A percentile compares a stretch with the other conserved stretches of the same genome.
Conservation (phyloP, 1,140 invertebrate genomes). For the Liolophura sinensis region DNA sequence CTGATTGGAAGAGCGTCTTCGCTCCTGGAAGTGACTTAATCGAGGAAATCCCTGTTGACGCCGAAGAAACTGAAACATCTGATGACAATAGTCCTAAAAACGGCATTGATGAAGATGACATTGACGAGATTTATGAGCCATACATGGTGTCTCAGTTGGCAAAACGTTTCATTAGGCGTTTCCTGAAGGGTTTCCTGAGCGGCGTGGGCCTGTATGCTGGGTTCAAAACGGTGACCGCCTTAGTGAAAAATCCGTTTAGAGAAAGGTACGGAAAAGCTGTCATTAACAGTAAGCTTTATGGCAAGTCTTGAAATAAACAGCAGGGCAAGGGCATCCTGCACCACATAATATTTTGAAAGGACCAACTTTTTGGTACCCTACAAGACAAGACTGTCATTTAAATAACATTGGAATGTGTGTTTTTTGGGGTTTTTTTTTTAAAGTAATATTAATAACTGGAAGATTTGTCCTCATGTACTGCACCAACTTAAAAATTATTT, state of each 20-base stretch:
- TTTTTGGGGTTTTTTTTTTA: too few species aligned
- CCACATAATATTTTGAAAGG: background rate
- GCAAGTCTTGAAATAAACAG: background rate
- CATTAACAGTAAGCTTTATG: background rate
- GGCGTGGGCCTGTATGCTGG: constrained; percentile 26
- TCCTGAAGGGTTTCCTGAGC: constrained; percentile 25
- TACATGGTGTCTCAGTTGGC: too few species aligned
- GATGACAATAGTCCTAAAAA: too few species aligned
- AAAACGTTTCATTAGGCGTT: constrained; percentile 8
- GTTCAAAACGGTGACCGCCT: constrained; percentile 20
- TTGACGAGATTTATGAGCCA: too few species aligned
- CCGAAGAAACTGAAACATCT: too few species aligned
- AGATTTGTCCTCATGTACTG: too few species aligned
- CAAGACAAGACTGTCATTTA: background rate
- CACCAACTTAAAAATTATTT: too few species aligned
- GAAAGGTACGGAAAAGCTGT: constrained; percentile 16
- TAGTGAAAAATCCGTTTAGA: constrained; percentile 29
- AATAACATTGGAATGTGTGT: background rate
- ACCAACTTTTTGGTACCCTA: background rate
- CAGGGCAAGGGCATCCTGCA: background rate
- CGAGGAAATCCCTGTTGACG: too few species aligned
- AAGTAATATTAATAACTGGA: too few species aligned
- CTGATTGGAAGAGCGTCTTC: too few species aligned
- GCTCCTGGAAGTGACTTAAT: too few species aligned
- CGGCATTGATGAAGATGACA: too few species aligned